Conservation (phyloP, 2,888 invertebrate genomes). For the Drosophila anomalata region DNA sequence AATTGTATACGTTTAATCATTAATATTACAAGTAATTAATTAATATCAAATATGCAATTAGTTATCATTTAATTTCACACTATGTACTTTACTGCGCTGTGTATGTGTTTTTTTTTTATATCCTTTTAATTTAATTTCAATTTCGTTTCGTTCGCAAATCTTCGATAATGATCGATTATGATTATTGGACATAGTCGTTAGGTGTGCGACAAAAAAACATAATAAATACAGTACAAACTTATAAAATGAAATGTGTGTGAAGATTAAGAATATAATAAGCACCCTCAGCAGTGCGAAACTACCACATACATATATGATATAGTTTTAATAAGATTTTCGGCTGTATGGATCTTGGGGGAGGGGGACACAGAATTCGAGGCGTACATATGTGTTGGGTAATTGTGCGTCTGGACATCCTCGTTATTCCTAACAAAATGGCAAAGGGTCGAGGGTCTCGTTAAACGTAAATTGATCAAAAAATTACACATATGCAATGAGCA, state of each 20-base stretch:
- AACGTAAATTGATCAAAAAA: slow-evolving; percentile 2
- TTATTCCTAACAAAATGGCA: slow-evolving; percentile 44
- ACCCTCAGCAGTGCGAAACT: slow-evolving; percentile 53
- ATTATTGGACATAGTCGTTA: slow-evolving; percentile 62
- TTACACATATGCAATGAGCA: slow-evolving; percentile 34
- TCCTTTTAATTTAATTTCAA: slow-evolving; percentile 19
- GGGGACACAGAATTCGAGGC: slow-evolving; percentile 1
- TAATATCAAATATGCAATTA: slow-evolving; percentile 81
- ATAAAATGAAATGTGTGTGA: slow-evolving; percentile 48
- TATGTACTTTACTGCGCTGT: slow-evolving; percentile 63
- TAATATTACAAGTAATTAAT: slow-evolving; percentile 81
- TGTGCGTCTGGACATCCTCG: slow-evolving; percentile 51
- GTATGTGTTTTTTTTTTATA: slow-evolving; percentile 46
- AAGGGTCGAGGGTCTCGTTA: neutral
- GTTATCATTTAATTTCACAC: slow-evolving; percentile 74
- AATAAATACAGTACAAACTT: slow-evolving; percentile 48
- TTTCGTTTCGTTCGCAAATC: slow-evolving; percentile 22
- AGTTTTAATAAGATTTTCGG: slow-evolving; percentile 9
- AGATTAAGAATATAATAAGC: slow-evolving; percentile 44
- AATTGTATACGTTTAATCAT: slow-evolving; percentile 82
- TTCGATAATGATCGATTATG: slow-evolving; percentile 39
- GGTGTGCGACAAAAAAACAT: slow-evolving; percentile 39
- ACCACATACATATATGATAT: slow-evolving; percentile 12
- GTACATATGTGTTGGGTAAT: slow-evolving; percentile 16
- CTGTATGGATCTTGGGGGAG: neutral